Evolutionary conservation across 2,888 invertebrate genomes (phyloP).

Genomic region (Cheilosia urbana): DNA sequence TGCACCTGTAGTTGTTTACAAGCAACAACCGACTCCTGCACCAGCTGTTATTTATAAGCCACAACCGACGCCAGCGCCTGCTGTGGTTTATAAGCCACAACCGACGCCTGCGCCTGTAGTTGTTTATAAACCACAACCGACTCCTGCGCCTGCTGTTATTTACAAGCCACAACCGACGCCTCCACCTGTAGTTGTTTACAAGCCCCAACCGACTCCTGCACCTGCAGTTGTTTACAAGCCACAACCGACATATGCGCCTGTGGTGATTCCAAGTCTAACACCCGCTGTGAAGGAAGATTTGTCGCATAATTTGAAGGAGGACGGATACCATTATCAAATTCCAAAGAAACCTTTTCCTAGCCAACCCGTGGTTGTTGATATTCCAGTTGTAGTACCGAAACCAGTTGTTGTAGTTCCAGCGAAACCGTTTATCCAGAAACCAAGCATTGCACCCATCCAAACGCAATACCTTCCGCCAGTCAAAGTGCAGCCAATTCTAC

Average conservation of each 20-base stretch:
- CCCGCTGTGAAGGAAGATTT: conserved; percentile 41
- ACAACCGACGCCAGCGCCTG: conserved; percentile 3
- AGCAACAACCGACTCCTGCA: background rate
- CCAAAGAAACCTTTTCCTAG: conserved; percentile 52
- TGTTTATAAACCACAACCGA: background rate
- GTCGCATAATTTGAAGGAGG: conserved; percentile 55
- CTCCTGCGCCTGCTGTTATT: background rate
- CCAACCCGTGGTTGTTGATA: conserved; percentile 31
- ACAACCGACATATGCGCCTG: background rate
- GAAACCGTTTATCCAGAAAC: conserved; percentile 10
- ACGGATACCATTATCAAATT: conserved; percentile 55
- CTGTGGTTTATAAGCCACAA: background rate
- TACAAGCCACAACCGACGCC: conserved; percentile 6
- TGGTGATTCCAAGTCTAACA: conserved; percentile 1
- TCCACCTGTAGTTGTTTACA: background rate
- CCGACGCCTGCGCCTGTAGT: conserved; percentile 7
- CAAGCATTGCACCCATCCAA: conserved; percentile 4
- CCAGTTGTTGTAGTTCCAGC: background rate
- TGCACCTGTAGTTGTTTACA: background rate
- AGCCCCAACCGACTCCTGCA: conserved; percentile 14
- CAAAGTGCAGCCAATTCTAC: too few species aligned
- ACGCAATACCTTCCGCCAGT: conserved; percentile 39
- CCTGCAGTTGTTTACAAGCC: background rate
- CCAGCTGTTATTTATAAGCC: background rate
- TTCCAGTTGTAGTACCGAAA: conserved; percentile 38